Evolutionary conservation across 2,888 invertebrate species (phyloP).

Genomic region (Ethmia dodecea): DNA sequence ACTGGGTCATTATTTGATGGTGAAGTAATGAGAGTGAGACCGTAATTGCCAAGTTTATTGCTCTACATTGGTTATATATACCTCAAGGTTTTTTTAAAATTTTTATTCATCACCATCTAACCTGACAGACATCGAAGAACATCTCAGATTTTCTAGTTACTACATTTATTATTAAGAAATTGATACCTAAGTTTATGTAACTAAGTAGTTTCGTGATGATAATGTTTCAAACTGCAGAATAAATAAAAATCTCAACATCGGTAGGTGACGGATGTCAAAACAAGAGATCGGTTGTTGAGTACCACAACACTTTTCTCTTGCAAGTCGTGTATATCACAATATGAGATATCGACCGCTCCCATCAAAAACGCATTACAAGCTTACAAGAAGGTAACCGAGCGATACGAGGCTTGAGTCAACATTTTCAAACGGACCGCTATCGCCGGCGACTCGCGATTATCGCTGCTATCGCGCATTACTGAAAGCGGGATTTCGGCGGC

Average conservation of each 20-base stretch:
- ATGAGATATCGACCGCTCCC: slow-evolving; percentile 53
- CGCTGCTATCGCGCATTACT: slow-evolving; percentile 60
- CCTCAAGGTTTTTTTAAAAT: no score
- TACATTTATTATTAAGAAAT: no score
- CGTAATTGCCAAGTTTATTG: no score
- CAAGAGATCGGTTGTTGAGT: slow-evolving; percentile 18
- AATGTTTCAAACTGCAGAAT: no score
- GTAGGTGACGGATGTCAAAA: slow-evolving; percentile 18
- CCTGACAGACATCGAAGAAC: no score
- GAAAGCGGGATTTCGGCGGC: slow-evolving; percentile 68
- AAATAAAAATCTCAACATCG: slow-evolving; percentile 4
- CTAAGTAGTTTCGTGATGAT: no score
- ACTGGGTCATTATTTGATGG: no score
- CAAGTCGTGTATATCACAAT: slow-evolving; percentile 35
- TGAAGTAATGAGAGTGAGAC: no score
- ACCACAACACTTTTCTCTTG: slow-evolving; percentile 25
- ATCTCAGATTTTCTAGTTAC: no score
- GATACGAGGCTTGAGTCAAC: slow-evolving; percentile 60
- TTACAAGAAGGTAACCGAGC: slow-evolving; percentile 55
- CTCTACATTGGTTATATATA: no score
- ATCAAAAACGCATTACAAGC: slow-evolving; percentile 66
- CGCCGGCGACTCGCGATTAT: slow-evolving; percentile 43
- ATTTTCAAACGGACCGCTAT: slow-evolving; percentile 69
- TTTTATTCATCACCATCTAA: no score
- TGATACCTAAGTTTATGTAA: no score